Evolutionary conservation across 2,888 invertebrate species (phyloP), one percentile per base, ranked within the genome.

Genomic region (Cantharis rufa): DNA sequence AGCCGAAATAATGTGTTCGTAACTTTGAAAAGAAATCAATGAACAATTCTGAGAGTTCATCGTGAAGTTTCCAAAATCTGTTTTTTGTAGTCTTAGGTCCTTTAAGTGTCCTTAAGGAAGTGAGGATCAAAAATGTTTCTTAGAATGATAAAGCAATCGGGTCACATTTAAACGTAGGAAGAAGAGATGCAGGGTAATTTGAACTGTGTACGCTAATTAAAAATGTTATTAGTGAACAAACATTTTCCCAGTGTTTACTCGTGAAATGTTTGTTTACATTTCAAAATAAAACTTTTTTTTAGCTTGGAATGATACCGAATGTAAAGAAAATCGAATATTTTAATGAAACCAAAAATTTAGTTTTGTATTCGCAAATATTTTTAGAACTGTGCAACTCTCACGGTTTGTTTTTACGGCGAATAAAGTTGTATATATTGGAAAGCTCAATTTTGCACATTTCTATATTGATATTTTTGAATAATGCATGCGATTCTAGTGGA

Each of bases 391-490:
- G 48, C 48, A 48, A 48, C 48, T 48, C 48, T 48, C 48, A 18
- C 64, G 18, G 18, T 27, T 66, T 72, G 62, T 18, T 28, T 72
- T 66, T 66, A 72, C 64, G 16, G 64, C 64, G 73, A 69, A 73
- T 73, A 69, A 73, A 73, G 69, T 69, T 73, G 69, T 69, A 48
- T 73, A 69, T 66, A 18, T 73, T 69, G 68, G 62, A 28, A 32
- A 73, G 69, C 69, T 68, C 73, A 73, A 73, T 73, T 73, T 68
- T 21, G 62, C 64, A 66, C 64, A 66, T 66, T 66, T 66, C 64
- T 66, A 66, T 66, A 21, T 18, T 21, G 18, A 66, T 66, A 21
- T 66, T 66, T 18, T 18, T 66, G 64, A 66, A 66, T 66, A 66
- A 66, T 66, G 64, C 64, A 66, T 66, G 64, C 24, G 64, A 66